A percentile compares a stretch with the other conserved stretches of the same genome.
Evolutionary conservation across 2,888 invertebrate species (phyloP).

Genomic region (Venustoraphidia nigricollis): DNA sequence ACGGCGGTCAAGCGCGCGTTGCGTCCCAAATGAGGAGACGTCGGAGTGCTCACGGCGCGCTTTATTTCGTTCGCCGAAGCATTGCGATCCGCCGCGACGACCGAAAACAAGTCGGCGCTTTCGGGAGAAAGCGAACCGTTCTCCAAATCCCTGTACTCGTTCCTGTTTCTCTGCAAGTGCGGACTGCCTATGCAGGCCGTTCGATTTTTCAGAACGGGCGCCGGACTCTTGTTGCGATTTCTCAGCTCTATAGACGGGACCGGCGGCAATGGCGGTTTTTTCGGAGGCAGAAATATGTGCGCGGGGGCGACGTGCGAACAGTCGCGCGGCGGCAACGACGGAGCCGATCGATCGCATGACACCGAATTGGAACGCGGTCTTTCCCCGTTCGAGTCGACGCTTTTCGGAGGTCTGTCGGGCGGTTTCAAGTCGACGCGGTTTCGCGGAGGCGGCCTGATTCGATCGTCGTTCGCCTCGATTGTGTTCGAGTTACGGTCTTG

Average conservation of each 20-base stretch:
- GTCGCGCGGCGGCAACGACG: slow-evolving; percentile 39
- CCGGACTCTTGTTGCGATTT: slow-evolving; percentile 29
- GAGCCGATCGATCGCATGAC: slow-evolving; percentile 28
- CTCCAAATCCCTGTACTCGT: slow-evolving; percentile 41
- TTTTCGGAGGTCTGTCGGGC: slow-evolving; percentile 55
- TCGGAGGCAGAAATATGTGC: slow-evolving; percentile 43
- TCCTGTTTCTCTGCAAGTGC: slow-evolving; percentile 42
- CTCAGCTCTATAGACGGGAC: slow-evolving; percentile 46
- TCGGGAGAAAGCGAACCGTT: slow-evolving; percentile 18
- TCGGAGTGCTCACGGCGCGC: slow-evolving; percentile 26
- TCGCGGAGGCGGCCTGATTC: slow-evolving; percentile 47
- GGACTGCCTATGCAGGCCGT: slow-evolving; percentile 48
- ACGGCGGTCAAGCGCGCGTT: slow-evolving; percentile 2
- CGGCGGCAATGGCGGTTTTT: slow-evolving; percentile 58
- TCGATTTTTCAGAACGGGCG: slow-evolving; percentile 31
- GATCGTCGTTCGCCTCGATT: slow-evolving; percentile 27
- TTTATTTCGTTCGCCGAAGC: background rate
- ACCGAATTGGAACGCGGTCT: slow-evolving; percentile 42
- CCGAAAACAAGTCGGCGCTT: background rate
- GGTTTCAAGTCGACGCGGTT: slow-evolving; percentile 41
- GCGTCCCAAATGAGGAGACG: slow-evolving; percentile 25
- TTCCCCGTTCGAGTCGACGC: slow-evolving; percentile 32
- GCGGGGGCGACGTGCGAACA: slow-evolving; percentile 28
- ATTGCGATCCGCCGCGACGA: slow-evolving; percentile 1
- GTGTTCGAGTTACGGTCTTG: slow-evolving; percentile 31